Evolutionary conservation across 2,797 vertebrate species (phyloP).

Genomic region (Apogon talboti): DNA sequence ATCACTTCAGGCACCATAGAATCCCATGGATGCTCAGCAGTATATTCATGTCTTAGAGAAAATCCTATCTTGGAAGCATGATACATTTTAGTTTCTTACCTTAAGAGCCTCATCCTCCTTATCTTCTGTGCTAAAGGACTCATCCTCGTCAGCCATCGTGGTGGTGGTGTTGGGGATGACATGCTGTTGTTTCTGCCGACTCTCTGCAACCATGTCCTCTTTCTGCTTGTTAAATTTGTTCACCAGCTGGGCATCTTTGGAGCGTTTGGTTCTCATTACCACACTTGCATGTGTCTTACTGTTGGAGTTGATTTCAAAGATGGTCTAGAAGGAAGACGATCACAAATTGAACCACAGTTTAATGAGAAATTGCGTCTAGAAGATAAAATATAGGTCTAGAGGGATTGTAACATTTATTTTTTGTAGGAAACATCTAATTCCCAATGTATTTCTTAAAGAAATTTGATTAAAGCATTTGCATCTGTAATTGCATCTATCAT

Average conservation of each 20-base stretch:
- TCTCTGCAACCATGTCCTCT: slow-evolving; percentile 73
- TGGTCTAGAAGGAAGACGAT: slow-evolving; percentile 83
- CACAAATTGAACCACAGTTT: not conserved
- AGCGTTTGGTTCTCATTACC: slow-evolving; percentile 93
- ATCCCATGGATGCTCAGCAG: not conserved
- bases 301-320: slow-evolving; percentile 95
- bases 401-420: too few species aligned
- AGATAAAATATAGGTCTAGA: too few species aligned
- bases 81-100: slow-evolving; percentile 47
- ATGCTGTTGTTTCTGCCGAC: slow-evolving; percentile 28
- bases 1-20: not conserved
- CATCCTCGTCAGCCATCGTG: not conserved
- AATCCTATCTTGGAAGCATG: not conserved
- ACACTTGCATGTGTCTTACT: slow-evolving; percentile 87
- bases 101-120: slow-evolving; percentile 62
- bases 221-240: slow-evolving; percentile 85
- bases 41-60: not conserved
- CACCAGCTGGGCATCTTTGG: slow-evolving; percentile 83
- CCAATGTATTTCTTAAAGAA: too few species aligned
- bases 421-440: too few species aligned
- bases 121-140: not conserved
- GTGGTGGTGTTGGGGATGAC: not conserved
- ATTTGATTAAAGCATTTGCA: too few species aligned
- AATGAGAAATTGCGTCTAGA: too few species aligned
- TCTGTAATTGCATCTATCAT: too few species aligned